phyloP scores from a whole-genome alignment of 2,888 invertebrate species.

The Eustalomyia histrio region DNA sequence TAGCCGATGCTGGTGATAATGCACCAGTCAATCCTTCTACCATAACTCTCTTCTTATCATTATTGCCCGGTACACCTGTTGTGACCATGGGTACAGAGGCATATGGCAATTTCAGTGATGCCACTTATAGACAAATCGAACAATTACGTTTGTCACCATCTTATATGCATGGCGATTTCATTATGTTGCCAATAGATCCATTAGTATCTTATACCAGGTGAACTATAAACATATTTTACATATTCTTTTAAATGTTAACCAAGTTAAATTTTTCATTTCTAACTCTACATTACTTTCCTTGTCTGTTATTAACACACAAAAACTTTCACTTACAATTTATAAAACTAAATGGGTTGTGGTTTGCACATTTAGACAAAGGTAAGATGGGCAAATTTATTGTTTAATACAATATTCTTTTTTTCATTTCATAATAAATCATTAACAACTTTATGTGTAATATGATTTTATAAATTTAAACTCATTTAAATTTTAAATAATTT shows the following conservation, averaged over 20 bases:
- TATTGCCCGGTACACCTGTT: constrained; percentile 90
- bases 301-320: constrained; percentile 18
- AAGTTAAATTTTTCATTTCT: background rate
- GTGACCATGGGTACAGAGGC: constrained; percentile 75
- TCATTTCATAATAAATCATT: too few species aligned
- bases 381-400: constrained; percentile 37
- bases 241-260: background rate
- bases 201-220: constrained; percentile 87
- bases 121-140: constrained; percentile 74
- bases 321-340: constrained; percentile 34
- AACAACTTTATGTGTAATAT: too few species aligned
- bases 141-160: constrained; percentile 81
- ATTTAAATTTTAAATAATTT: background rate
- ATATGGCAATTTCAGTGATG: constrained; percentile 67
- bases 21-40: constrained; percentile 74
- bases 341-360: constrained; percentile 44
- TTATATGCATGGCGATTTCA: constrained; percentile 83
- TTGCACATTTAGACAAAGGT: constrained; percentile 71
- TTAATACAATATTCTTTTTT: too few species aligned
- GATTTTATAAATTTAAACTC: too few species aligned
- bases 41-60: constrained; percentile 84
- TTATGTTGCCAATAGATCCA: constrained; percentile 78
- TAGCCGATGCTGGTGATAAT: constrained; percentile 67
- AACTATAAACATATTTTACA: constrained; percentile 55
- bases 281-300: constrained; percentile 18